A percentile compares a stretch with the other conserved stretches of the same genome.
These are phyloP conservation scores for Papilio elwesi DNA, from an alignment of 2,888 invertebrate genomes.

Conservation along the genomic window DNA sequence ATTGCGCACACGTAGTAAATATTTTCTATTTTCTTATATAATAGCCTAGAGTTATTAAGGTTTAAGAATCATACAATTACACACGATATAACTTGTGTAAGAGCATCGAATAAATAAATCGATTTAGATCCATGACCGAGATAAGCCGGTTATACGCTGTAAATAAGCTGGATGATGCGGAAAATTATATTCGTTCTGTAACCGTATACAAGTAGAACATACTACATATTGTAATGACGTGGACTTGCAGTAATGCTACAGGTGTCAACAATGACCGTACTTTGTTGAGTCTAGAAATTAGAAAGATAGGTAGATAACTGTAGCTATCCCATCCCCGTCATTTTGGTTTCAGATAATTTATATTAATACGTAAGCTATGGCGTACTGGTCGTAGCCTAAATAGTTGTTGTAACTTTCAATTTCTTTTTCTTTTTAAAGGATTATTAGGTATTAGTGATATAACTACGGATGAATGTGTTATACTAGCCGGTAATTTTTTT, in stretches of 20 bases:
- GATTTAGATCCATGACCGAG: conserved; percentile 50
- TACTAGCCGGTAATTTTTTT: neutral
- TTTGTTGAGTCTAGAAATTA: conserved; percentile 33
- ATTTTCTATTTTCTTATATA: neutral
- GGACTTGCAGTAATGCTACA: neutral
- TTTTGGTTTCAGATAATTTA: too few species aligned
- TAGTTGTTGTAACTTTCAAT: too few species aligned
- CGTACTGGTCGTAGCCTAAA: too few species aligned
- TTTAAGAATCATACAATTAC: conserved; percentile 21
- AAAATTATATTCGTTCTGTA: conserved; percentile 40
- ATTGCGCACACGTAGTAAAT: too few species aligned
- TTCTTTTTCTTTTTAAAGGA: too few species aligned
- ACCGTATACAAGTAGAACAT: conserved; percentile 12
- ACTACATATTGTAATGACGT: conserved; percentile 27
- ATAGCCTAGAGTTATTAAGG: conserved; percentile 6
- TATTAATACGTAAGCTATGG: too few species aligned
- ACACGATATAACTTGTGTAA: conserved; percentile 36
- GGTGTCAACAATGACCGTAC: conserved; percentile 1
- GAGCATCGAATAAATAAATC: conserved; percentile 51
- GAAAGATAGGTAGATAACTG: neutral
- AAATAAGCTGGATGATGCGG: conserved; percentile 39
- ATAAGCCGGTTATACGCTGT: conserved; percentile 43
- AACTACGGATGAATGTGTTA: neutral
- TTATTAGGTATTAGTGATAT: neutral
- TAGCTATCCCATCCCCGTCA: too few species aligned